Evolutionary conservation across 2,797 vertebrate species (phyloP).

Genomic region (Neoniphon sammara): DNA sequence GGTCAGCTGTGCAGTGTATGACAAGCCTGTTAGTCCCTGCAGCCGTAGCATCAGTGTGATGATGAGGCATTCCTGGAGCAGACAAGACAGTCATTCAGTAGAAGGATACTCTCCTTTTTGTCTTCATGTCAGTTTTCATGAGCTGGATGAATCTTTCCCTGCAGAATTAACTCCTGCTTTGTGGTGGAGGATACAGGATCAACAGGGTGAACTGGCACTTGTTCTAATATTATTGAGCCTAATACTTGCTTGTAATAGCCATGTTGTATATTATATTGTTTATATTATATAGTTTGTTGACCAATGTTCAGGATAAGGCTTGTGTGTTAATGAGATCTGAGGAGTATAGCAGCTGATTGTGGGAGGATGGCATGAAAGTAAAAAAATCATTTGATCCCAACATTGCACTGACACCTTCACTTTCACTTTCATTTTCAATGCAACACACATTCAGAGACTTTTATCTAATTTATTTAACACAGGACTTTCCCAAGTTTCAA

Average conservation of each 20-base stretch:
- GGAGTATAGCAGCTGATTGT: not conserved
- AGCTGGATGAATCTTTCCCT: slow-evolving; percentile 26
- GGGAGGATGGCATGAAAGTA: not conserved
- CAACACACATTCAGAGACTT: no score
- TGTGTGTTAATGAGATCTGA: not conserved
- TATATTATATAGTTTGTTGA: no score
- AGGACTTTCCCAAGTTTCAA: not conserved
- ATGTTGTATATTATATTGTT: no score
- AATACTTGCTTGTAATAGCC: no score
- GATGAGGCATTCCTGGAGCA: slow-evolving; percentile 32
- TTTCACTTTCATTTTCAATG: no score
- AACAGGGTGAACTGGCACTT: not conserved
- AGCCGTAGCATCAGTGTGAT: slow-evolving; percentile 24
- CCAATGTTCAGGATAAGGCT: not conserved
- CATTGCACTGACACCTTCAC: not conserved
- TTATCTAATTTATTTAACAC: no score
- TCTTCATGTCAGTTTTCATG: slow-evolving; percentile 36
- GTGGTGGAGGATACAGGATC: slow-evolving; percentile 49
- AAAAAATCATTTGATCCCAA: not conserved
- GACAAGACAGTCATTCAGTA: slow-evolving; percentile 17
- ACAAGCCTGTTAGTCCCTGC: slow-evolving; percentile 12
- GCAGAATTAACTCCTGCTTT: slow-evolving; percentile 21
- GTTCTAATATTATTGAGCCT: no score
- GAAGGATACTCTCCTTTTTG: slow-evolving; percentile 17
- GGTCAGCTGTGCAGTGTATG: slow-evolving; percentile 45